Evolutionary conservation across 2,113 vertebrate species (phyloP), one percentile per base, ranked within the genome.

Genomic region (Falco punctatus): DNA sequence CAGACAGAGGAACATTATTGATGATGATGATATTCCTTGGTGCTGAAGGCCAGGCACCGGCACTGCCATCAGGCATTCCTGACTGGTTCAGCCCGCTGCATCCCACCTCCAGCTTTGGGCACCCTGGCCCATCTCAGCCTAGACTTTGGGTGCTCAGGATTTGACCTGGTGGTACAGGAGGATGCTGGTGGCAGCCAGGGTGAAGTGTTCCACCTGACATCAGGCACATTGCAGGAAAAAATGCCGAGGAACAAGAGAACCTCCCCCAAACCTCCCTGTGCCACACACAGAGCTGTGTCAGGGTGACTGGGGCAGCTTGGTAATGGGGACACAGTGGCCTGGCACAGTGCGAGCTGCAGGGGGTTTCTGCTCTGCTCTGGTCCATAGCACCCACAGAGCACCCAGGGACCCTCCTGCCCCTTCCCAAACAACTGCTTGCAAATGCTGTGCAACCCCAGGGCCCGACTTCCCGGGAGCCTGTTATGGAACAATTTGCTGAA

Each of bases 1-100:
- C 59, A 49, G 23, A 48, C n/a, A n/a, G 2, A 0, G 61, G 19
- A 40, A 10, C 19, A 0, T 42, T 26, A 13, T 1, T 28, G 51
- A 14, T 8, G 32, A 7, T 30, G 61, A 22, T 20, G 46, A 49
- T 71, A 73, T 2, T 89, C 58, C 51, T 15, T 15, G 28, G 27
- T 55, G 62, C 30, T 54, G n/a, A 35, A 48, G 46, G 51, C 66
- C 79, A 48, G 44, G 52, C 12, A 27, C 33, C 0, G 0, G 38
- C 64, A n/a, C 48, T 55, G 48, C 48, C 40, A 23, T 21, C 42
- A 42, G 42, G 42, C 48, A 21, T 78, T 62, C n/a, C 48, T 1
- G 0, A 19, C 57, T 30, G 24, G 49, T 52, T 61, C 82, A 59
- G 18, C 27, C 26, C 7, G 3, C 19, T 33, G 32, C 23, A 15